phyloP scores from a whole-genome alignment of 2,113 vertebrate genomes.

The Candoia aspera region DNA sequence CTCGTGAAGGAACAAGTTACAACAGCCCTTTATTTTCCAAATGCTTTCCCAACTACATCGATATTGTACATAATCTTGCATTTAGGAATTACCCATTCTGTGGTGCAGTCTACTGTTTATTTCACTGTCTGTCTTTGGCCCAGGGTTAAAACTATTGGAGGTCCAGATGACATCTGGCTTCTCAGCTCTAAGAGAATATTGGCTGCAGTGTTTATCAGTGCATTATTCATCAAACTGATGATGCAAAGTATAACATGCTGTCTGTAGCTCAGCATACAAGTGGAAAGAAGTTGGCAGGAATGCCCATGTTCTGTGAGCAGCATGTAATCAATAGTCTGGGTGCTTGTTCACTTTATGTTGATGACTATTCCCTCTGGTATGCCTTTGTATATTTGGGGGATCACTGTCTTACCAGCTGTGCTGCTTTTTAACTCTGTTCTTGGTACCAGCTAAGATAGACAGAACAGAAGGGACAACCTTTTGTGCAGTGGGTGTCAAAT shows the following conservation, averaged over 20 bases:
- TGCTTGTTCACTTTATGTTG: constrained; percentile 80
- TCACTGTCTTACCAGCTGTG: constrained; percentile 80
- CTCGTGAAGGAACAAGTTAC: constrained; percentile 33
- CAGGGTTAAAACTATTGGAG: constrained; percentile 78
- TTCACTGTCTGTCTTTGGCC: constrained; percentile 74
- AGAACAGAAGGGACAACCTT: constrained; percentile 77
- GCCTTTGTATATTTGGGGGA: constrained; percentile 80
- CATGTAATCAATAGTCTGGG: constrained; percentile 81
- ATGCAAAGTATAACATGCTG: constrained; percentile 84
- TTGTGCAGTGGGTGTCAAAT: constrained; percentile 73
- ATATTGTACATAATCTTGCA: constrained; percentile 28
- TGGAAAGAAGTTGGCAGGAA: constrained; percentile 79
- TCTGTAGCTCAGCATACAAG: constrained; percentile 74
- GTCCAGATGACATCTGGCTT: constrained; percentile 85
- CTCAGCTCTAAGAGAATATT: constrained; percentile 75
- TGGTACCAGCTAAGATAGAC: constrained; percentile 66
- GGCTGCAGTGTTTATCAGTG: constrained; percentile 83
- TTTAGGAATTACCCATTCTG: constrained; percentile 60
- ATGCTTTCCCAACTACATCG: constrained; percentile 29
- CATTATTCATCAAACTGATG: constrained; percentile 86
- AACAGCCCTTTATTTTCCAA: constrained; percentile 43
- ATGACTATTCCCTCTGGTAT: constrained; percentile 82
- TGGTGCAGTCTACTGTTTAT: constrained; percentile 53
- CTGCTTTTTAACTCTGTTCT: constrained; percentile 69
- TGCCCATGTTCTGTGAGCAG: constrained; percentile 80